Percentiles rank a stretch among this genome's conserved stretches.
Evolutionary conservation across 2,888 invertebrate genomes (phyloP).

Genomic region (Folsomia candida): DNA sequence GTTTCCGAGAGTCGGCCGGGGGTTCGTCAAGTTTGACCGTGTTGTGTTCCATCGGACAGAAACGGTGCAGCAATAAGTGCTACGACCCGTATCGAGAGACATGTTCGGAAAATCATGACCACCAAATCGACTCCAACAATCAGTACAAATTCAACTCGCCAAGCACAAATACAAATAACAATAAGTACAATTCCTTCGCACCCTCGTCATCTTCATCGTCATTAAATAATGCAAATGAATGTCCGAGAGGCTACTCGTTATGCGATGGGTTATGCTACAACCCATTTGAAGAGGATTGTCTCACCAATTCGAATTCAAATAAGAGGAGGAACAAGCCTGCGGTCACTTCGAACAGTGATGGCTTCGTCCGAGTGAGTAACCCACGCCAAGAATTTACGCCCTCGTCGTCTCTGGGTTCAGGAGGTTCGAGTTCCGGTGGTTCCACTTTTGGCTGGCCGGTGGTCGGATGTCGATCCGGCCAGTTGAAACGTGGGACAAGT

Average conservation of each 20-base stretch:
- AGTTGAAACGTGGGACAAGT: not conserved
- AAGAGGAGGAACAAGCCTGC: not conserved
- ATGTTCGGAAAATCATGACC: not conserved
- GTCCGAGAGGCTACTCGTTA: not conserved
- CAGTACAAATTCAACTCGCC: not conserved
- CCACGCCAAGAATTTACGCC: not conserved
- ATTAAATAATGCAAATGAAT: not conserved
- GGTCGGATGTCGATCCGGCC: not conserved
- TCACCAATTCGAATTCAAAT: not conserved
- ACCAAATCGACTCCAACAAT: not conserved
- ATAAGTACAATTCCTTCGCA: no score
- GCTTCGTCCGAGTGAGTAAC: not conserved
- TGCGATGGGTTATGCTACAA: slow-evolving; percentile 15
- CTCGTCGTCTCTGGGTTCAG: not conserved
- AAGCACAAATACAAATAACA: no score
- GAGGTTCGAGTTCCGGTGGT: not conserved
- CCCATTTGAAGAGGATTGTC: not conserved
- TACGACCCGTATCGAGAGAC: slow-evolving; percentile 3
- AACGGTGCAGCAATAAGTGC: not conserved
- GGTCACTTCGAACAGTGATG: not conserved
- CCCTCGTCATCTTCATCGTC: not conserved
- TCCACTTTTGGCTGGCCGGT: not conserved
- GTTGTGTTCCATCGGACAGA: not conserved
- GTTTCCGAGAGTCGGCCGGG: not conserved
- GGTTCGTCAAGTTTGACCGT: not conserved